These are phyloP conservation scores for Myrmecobius fasciatus DNA, from an alignment of 2,113 vertebrate genomes.

Conservation along the genomic window DNA sequence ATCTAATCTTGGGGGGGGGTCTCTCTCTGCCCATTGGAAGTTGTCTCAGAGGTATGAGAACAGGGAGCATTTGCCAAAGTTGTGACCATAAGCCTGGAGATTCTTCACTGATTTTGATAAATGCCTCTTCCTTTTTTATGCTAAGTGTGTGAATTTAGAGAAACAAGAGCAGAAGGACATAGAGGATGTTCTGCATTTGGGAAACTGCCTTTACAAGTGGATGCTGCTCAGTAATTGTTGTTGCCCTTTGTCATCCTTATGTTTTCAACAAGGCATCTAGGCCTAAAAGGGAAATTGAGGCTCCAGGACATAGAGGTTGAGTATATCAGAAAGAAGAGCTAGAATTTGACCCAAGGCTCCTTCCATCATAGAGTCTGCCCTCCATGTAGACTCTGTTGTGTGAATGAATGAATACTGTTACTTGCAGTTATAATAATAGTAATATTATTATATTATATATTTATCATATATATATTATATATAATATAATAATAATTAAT, in stretches of 20 bases:
- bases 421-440: too few relatives aligned
- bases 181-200: slow-evolving; percentile 1
- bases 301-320: not conserved
- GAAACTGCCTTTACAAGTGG: not conserved
- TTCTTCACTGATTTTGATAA: slow-evolving; percentile 61
- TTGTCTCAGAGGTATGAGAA: slow-evolving; percentile 41
- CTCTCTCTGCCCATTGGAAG: slow-evolving; percentile 16
- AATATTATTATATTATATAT: too few relatives aligned
- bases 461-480: too few relatives aligned
- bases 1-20: not conserved
- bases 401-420: not conserved
- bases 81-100: not conserved
- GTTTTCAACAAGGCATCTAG: not conserved
- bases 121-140: slow-evolving; percentile 65
- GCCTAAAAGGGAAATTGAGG: not conserved
- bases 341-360: not conserved
- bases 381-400: not conserved
- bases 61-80: not conserved
- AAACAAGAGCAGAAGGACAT: slow-evolving; percentile 10
- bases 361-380: not conserved
- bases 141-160: slow-evolving; percentile 61
- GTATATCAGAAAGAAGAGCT: not conserved
- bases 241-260: not conserved
- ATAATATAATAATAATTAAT: too few relatives aligned
- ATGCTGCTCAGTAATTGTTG: not conserved